A percentile compares a stretch with the other conserved stretches of the same genome.
phyloP scores from a whole-genome alignment of 2,888 invertebrate genomes.

The Drosophila meridiana region DNA sequence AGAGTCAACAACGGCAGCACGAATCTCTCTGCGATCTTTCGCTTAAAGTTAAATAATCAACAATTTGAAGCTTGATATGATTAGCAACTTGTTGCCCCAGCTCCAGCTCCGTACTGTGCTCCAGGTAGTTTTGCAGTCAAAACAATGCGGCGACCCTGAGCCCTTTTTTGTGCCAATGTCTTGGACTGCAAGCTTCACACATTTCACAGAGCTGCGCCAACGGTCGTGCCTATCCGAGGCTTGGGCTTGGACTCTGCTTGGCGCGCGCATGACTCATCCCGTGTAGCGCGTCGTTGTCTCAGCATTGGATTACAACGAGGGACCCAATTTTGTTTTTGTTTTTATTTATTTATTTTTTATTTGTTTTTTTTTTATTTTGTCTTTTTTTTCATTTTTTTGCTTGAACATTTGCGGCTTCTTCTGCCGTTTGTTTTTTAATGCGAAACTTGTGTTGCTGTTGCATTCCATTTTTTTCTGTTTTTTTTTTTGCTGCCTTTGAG shows the following conservation, averaged over 20 bases:
- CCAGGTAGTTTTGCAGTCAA: conserved; percentile 19
- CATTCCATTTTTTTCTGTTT: conserved; percentile 33
- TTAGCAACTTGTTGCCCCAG: conserved; percentile 64
- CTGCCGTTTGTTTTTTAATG: conserved; percentile 57
- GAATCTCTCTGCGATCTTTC: conserved; percentile 26
- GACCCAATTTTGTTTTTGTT: conserved; percentile 48
- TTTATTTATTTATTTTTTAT: conserved; percentile 10
- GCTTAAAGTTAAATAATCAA: conserved; percentile 54
- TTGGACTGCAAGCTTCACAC: conserved; percentile 38
- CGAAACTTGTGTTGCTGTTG: conserved; percentile 63
- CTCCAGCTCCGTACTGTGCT: neutral
- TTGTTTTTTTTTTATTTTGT: conserved; percentile 9
- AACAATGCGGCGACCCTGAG: conserved; percentile 58
- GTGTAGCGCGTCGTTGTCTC: conserved; percentile 28
- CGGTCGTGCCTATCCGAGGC: conserved; percentile 50
- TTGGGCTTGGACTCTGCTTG: conserved; percentile 35
- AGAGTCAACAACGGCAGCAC: conserved; percentile 33
- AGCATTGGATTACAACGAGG: conserved; percentile 38
- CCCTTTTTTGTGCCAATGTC: conserved; percentile 52
- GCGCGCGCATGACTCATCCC: conserved; percentile 51
- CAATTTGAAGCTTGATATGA: conserved; percentile 75
- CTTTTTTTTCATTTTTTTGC: conserved; percentile 1
- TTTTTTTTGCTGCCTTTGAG: conserved; percentile 17
- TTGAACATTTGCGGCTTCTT: conserved; percentile 39
- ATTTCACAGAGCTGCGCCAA: conserved; percentile 33